Conservation (phyloP, 2,888 invertebrate genomes). For the Oxystoma pomonae region DNA sequence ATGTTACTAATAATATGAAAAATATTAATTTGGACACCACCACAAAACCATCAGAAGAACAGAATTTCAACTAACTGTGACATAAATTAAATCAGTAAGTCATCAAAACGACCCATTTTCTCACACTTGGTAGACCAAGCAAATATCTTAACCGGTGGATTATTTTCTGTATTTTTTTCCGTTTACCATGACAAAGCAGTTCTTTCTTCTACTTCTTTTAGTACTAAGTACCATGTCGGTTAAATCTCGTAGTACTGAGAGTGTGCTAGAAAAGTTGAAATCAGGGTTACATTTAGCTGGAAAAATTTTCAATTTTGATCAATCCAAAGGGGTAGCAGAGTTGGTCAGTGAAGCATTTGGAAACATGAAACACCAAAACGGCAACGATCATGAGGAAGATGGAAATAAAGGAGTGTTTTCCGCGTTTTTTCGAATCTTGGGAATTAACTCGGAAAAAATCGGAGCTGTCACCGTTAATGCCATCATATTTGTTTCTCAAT, state of each 20-base stretch:
- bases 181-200: too few relatives aligned
- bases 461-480: constrained; percentile 81
- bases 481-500: constrained; percentile 76
- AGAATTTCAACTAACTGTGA: neutral
- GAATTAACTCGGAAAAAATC: constrained; percentile 71
- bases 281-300: constrained; percentile 51
- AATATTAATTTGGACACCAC: too few relatives aligned
- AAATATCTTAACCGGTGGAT: too few relatives aligned
- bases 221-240: too few relatives aligned
- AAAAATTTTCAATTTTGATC: constrained; percentile 48
- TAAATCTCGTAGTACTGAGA: neutral
- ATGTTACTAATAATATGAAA: too few relatives aligned
- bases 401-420: constrained; percentile 39
- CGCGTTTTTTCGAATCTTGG: constrained; percentile 65
- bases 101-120: neutral
- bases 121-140: neutral
- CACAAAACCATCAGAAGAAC: too few relatives aligned
- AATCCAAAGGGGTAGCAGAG: constrained; percentile 57
- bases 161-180: too few relatives aligned
- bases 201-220: too few relatives aligned
- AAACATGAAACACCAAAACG: constrained; percentile 17
- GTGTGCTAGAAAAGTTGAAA: constrained; percentile 6
- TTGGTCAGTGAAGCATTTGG: constrained; percentile 56
- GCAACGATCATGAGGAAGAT: neutral
- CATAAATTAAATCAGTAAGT: neutral